Evolutionary conservation across 2,797 vertebrate genomes (phyloP).

Genomic region (Vespertilio murinus): DNA sequence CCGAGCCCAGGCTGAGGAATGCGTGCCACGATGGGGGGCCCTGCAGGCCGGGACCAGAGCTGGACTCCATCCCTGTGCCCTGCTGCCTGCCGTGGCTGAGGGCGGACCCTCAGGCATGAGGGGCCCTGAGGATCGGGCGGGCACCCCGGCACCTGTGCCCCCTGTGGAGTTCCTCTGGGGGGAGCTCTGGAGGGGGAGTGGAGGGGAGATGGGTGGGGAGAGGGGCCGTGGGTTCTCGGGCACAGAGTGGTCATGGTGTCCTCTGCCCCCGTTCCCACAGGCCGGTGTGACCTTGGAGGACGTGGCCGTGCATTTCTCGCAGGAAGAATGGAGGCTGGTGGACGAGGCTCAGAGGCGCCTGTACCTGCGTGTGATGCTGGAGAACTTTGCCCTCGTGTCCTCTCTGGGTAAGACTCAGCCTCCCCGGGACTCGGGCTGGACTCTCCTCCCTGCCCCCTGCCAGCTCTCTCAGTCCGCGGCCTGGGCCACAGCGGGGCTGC

Average conservation of each 20-base stretch:
- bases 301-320: constrained; percentile 18
- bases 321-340: constrained; percentile 47
- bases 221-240: neutral
- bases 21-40: neutral
- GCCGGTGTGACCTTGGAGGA: neutral
- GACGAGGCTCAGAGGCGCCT: neutral
- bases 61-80: neutral
- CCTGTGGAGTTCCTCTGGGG: neutral
- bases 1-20: no score
- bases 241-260: neutral
- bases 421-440: neutral
- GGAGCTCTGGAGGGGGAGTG: neutral
- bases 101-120: neutral
- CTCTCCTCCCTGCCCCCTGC: neutral
- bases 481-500: neutral
- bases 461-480: no score
- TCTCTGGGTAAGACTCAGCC: constrained; percentile 45
- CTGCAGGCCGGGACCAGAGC: neutral
- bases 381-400: constrained; percentile 32
- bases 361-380: constrained; percentile 46
- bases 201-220: neutral
- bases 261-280: neutral
- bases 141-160: neutral
- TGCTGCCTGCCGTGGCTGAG: neutral
- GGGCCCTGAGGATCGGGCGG: neutral